These are phyloP conservation scores for Lasioglossum lativentre DNA, from an alignment of 2,888 invertebrate genomes.

Conservation along the genomic window DNA sequence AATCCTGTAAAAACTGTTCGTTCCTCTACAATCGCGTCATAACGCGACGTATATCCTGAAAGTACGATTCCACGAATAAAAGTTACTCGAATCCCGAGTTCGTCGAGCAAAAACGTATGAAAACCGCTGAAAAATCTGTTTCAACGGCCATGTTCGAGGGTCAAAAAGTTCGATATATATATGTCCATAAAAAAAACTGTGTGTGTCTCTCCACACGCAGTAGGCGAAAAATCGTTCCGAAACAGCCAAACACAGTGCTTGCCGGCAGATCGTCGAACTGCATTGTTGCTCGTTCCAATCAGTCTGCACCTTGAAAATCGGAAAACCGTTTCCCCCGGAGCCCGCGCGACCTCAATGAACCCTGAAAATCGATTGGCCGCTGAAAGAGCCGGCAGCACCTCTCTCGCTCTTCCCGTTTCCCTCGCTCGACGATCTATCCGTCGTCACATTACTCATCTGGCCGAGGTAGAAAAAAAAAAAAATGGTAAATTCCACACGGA, in stretches of 20 bases:
- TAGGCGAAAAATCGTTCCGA: neutral
- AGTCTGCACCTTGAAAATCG: neutral
- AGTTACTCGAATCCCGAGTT: neutral
- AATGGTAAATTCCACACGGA: neutral
- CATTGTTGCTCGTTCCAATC: neutral
- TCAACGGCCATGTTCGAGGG: neutral
- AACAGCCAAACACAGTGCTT: neutral
- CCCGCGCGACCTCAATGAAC: neutral
- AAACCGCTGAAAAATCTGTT: neutral
- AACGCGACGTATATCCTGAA: neutral
- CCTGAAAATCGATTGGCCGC: neutral
- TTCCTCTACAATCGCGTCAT: neutral
- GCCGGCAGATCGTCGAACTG: neutral
- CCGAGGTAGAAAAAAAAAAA: neutral
- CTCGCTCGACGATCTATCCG: neutral
- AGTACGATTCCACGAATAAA: neutral
- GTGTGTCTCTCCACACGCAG: neutral
- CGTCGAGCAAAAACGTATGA: neutral
- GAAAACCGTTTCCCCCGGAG: constrained; percentile 11
- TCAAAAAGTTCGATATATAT: neutral
- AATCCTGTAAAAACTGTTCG: neutral
- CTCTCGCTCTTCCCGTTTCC: neutral
- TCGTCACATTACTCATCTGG: neutral
- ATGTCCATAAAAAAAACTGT: neutral
- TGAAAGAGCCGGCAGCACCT: neutral